Evolutionary conservation across 2,888 invertebrate species (phyloP).

Genomic region (Hylaea fasciaria): DNA sequence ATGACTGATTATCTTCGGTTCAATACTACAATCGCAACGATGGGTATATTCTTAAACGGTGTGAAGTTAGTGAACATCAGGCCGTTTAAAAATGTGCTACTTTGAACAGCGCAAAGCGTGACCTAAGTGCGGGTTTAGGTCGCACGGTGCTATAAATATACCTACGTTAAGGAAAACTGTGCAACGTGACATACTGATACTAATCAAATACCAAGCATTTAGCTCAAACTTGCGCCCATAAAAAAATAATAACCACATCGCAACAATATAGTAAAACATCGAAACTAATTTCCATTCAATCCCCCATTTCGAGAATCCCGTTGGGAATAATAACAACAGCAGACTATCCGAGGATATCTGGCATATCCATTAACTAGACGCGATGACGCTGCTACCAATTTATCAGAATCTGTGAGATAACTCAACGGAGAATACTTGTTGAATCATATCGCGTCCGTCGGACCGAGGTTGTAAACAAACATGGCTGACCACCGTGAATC

Average conservation of each 20-base stretch:
- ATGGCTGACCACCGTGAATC: conserved; percentile 56
- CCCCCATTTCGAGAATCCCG: conserved; percentile 2
- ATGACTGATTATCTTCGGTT: too few relatives aligned
- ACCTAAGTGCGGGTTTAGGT: too few relatives aligned
- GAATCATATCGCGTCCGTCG: conserved; percentile 51
- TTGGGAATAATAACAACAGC: conserved; percentile 14
- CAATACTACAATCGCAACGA: too few relatives aligned
- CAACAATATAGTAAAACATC: conserved; percentile 5
- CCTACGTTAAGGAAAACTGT: too few relatives aligned
- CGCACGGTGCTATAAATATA: too few relatives aligned
- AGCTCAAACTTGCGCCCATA: too few relatives aligned
- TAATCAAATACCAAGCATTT: too few relatives aligned
- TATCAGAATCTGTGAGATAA: conserved; percentile 34
- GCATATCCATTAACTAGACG: conserved; percentile 27
- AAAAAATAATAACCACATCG: background rate
- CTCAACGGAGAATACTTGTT: conserved; percentile 36
- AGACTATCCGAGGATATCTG: conserved; percentile 20
- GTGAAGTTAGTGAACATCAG: too few relatives aligned
- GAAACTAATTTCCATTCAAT: conserved; percentile 12
- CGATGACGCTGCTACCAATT: conserved; percentile 28
- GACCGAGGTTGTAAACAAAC: conserved; percentile 58
- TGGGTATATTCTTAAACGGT: too few relatives aligned
- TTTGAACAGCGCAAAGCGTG: too few relatives aligned
- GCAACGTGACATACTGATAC: too few relatives aligned
- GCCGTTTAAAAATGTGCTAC: too few relatives aligned